These are phyloP conservation scores for Zoanthus solanderi DNA, from an alignment of 92 coral and sea anemone genomes.

Conservation along the genomic window DNA sequence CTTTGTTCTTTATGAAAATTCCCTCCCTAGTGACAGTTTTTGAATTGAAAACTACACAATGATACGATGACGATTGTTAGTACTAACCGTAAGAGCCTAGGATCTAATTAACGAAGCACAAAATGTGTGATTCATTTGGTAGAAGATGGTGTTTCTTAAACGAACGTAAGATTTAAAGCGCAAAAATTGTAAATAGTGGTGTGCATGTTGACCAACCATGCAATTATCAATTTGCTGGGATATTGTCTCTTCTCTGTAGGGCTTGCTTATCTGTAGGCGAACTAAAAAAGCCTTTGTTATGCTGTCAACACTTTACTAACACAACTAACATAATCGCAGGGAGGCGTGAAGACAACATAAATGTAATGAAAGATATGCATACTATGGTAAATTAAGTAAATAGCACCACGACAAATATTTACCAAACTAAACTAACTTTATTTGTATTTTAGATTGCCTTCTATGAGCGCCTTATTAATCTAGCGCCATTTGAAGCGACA, in stretches of 20 bases:
- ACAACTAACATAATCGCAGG: constrained; percentile 68
- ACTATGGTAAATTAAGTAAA: constrained; percentile 73
- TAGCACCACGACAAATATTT: constrained; percentile 92
- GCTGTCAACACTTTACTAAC: constrained; percentile 82
- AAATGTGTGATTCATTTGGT: constrained; percentile 2
- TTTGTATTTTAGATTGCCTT: constrained; percentile 55
- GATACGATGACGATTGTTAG: constrained; percentile 19
- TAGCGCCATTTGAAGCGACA: background rate
- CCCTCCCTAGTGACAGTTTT: constrained; percentile 76
- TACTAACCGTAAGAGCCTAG: constrained; percentile 12
- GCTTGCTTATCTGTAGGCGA: constrained; percentile 25
- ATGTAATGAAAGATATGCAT: constrained; percentile 90
- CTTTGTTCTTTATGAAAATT: constrained; percentile 61
- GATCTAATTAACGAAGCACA: constrained; percentile 20
- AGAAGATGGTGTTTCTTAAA: background rate
- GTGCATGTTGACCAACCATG: constrained; percentile 20
- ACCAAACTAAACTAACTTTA: constrained; percentile 67
- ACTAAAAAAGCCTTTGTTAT: constrained; percentile 60
- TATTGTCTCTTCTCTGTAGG: constrained; percentile 36
- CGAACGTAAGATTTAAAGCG: background rate
- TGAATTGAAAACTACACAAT: background rate
- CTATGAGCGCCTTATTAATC: constrained; percentile 37
- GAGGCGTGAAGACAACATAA: constrained; percentile 83
- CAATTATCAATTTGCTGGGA: constrained; percentile 47
- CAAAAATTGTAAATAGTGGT: background rate